Percentiles rank a stretch among this genome's conserved stretches.
Evolutionary conservation across 2,888 invertebrate genomes (phyloP).

Genomic region (Trachelus tabidus): DNA sequence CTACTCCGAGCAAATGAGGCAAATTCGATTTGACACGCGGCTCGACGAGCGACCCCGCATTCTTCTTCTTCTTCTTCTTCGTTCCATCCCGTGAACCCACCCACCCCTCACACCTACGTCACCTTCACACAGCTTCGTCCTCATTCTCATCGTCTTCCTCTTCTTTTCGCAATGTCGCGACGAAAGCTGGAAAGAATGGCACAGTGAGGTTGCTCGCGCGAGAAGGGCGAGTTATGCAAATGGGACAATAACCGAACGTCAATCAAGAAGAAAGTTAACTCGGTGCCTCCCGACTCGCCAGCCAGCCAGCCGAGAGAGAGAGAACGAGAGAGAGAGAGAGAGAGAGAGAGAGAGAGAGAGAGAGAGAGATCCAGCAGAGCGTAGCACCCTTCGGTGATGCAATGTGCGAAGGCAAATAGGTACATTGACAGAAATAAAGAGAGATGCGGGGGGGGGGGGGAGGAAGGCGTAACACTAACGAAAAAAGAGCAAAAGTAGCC

Average conservation of each 20-base stretch:
- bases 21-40: conserved; percentile 65
- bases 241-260: conserved; percentile 63
- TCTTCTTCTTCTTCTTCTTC: conserved; percentile 37
- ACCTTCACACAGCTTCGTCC: not conserved
- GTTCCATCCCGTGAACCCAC: conserved; percentile 2
- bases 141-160: conserved; percentile 15
- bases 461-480: not conserved
- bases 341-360: not conserved
- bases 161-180: conserved; percentile 6
- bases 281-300: conserved; percentile 1
- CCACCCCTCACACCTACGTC: too few species aligned
- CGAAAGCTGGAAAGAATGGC: not conserved
- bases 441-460: not conserved
- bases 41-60: conserved; percentile 37
- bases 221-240: conserved; percentile 59
- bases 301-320: not conserved
- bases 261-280: conserved; percentile 61
- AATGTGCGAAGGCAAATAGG: not conserved
- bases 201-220: conserved; percentile 17
- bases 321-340: not conserved
- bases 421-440: not conserved
- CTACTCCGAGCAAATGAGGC: conserved; percentile 57
- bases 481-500: not conserved
- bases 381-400: not conserved
- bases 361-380: not conserved